Conservation (phyloP, 1,140 invertebrate genomes). For the Calephelis nemesis region DNA sequence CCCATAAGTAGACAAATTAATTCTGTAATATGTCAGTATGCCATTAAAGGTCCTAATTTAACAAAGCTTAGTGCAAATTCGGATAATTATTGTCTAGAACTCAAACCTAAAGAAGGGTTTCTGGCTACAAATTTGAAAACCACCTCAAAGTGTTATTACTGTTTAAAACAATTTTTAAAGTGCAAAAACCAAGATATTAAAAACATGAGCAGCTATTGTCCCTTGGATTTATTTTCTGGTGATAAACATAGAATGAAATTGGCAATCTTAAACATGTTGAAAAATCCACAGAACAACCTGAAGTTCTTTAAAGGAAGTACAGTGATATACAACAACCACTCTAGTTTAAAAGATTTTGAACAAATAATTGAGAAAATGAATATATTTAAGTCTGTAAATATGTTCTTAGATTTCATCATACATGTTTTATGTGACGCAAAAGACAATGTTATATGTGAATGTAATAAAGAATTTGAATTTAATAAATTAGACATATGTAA, state of each 20-base stretch:
- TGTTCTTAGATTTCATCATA: slow-evolving; percentile 58
- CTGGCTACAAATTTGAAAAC: slow-evolving; percentile 71
- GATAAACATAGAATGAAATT: slow-evolving; percentile 80
- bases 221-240: slow-evolving; percentile 87
- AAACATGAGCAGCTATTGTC: slow-evolving; percentile 82
- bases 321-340: slow-evolving; percentile 79
- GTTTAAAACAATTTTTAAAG: slow-evolving; percentile 86
- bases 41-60: slow-evolving; percentile 63
- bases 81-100: slow-evolving; percentile 81
- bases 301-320: slow-evolving; percentile 83
- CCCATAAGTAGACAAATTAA: slow-evolving; percentile 57
- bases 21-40: slow-evolving; percentile 50
- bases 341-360: slow-evolving; percentile 38
- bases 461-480: slow-evolving; percentile 16
- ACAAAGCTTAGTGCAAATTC: slow-evolving; percentile 47
- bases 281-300: slow-evolving; percentile 87
- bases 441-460: slow-evolving; percentile 30
- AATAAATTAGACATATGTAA: slow-evolving; percentile 39
- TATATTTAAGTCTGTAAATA: slow-evolving; percentile 40
- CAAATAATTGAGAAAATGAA: slow-evolving; percentile 36
- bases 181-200: slow-evolving; percentile 76
- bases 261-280: slow-evolving; percentile 80
- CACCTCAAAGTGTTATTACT: slow-evolving; percentile 83
- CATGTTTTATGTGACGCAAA: slow-evolving; percentile 41
- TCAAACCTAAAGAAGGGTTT: slow-evolving; percentile 89